Evolutionary conservation across 1,140 invertebrate species (phyloP).

Genomic region (Bombus fervidus): DNA sequence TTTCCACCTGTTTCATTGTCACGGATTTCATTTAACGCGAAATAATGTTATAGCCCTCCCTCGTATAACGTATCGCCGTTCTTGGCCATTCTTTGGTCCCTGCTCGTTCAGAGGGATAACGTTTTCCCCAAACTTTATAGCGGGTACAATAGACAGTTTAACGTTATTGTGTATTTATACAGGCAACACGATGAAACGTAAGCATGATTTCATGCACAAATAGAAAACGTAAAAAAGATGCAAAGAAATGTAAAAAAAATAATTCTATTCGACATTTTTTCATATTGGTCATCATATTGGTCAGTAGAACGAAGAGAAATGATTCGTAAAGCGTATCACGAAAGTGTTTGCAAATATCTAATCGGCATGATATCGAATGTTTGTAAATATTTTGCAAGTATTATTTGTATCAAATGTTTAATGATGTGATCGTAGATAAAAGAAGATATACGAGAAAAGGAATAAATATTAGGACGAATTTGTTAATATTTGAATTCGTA

Average conservation of each 20-base stretch:
- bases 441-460: too few species aligned
- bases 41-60: constrained; percentile 57
- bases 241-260: background rate
- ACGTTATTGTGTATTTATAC: constrained; percentile 1
- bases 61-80: constrained; percentile 6
- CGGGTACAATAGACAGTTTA: background rate
- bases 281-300: too few species aligned
- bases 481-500: background rate
- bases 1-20: constrained; percentile 55
- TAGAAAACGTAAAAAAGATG: background rate
- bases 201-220: background rate
- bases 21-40: constrained; percentile 60
- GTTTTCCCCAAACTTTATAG: background rate
- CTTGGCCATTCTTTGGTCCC: constrained; percentile 11
- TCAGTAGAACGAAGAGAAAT: background rate
- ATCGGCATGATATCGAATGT: background rate
- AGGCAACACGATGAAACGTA: background rate
- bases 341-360: background rate
- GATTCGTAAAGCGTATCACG: background rate
- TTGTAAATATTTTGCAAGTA: background rate
- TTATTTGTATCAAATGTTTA: background rate
- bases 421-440: background rate
- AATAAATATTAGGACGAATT: background rate
- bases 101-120: background rate
- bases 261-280: background rate